Evolutionary conservation across 2,888 invertebrate species (phyloP), one percentile per base, ranked within the genome.

Genomic region (Eurytoma adleriae): DNA sequence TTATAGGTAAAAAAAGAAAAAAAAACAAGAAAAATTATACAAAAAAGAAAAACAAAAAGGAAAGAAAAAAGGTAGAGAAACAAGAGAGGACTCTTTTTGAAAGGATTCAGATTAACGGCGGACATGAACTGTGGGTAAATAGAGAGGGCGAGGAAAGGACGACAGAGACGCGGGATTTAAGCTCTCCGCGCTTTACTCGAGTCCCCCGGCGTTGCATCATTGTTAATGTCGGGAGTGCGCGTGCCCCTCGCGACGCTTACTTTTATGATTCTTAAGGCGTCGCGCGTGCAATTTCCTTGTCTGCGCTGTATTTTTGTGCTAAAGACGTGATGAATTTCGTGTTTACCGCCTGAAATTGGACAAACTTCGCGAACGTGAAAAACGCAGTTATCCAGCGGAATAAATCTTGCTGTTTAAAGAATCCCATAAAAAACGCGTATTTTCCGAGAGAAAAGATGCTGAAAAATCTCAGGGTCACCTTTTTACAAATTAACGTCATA

Each of bases 31-130:
- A 13, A 61, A 27, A 61, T n/a, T n/a, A n/a, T n/a, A n/a, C 3
- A 27, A 16, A 27, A 30, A 27, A 18, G 12, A 40, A 48, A 18
- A 52, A 27, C 13, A 50, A 52, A 70, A 52, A 14, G 24, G 2
- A 13, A 40, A 3, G 50, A 1, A 18, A 27, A 62, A 74, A 18
- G 20, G 57, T 1, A 13, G 40, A 57, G 2, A 5, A 40, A 10
- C 40, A 10, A 40, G 40, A 1, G 40, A 1, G 40, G 40, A 40
- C 40, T 40, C 10, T 40, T 40, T 40, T 40, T 30, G 13, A 20
- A 66, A 74, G 48, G 40, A n/a, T 12, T 24, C n/a, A 24, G 56
- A 66, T 57, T 74, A 66, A 50, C 59, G 12, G 14, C 24, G 5
- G 20, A 40, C 18, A 75, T 67, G 18, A 10, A 50, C 40, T 40